Evolutionary conservation across 2,113 vertebrate genomes (phyloP).

Genomic region (Tonatia bakeri): DNA sequence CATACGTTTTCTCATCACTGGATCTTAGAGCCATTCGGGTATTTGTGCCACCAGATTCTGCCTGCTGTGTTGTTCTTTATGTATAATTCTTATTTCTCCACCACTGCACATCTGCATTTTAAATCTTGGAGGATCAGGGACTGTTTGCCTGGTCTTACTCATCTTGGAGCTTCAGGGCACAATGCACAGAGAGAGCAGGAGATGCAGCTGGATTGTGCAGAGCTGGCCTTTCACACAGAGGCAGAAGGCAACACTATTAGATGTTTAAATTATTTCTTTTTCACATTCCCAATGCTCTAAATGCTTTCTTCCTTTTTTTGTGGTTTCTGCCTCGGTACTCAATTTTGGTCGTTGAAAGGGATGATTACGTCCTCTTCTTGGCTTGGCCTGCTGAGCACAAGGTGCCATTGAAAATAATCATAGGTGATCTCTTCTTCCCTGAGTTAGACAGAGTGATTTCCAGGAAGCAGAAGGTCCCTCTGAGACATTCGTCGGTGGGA

Average conservation of each 20-base stretch:
- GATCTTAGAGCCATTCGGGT: neutral
- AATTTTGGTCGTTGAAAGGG: neutral
- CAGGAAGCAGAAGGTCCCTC: neutral
- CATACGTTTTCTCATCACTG: neutral
- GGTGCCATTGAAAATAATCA: slow-evolving; percentile 25
- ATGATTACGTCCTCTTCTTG: slow-evolving; percentile 1
- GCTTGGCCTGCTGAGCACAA: neutral
- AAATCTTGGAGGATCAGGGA: neutral
- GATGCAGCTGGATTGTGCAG: neutral
- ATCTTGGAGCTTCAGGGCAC: neutral
- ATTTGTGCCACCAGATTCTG: neutral
- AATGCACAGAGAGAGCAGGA: neutral
- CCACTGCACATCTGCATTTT: neutral
- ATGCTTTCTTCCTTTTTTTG: neutral
- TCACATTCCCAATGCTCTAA: neutral
- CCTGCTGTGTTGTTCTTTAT: neutral
- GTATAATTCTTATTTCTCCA: neutral
- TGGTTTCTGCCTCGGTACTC: neutral
- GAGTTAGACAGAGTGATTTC: slow-evolving; percentile 31
- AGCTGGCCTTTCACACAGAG: neutral
- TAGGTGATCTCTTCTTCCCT: neutral
- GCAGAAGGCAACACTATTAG: neutral
- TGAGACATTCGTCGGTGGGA: neutral
- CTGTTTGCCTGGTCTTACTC: neutral
- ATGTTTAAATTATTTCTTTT: neutral